These are phyloP conservation scores for Urocitellus parryii DNA, from an alignment of 2,113 vertebrate genomes.

Conservation along the genomic window DNA sequence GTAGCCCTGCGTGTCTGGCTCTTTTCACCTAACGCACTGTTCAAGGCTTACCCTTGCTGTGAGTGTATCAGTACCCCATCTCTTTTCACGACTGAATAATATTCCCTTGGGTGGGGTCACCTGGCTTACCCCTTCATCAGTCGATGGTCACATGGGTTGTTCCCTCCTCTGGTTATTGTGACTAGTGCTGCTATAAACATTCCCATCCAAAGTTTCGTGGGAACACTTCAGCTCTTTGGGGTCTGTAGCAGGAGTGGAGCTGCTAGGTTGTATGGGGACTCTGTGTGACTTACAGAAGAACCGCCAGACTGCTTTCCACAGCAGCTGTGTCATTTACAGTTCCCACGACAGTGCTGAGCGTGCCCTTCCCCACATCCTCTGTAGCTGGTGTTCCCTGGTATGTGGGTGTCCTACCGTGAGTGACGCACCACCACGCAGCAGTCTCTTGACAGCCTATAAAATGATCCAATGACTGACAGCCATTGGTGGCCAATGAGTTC, in stretches of 20 bases:
- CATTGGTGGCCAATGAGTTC: background rate
- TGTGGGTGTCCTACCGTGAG: background rate
- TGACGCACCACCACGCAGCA: background rate
- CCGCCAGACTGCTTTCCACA: background rate
- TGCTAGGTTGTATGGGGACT: background rate
- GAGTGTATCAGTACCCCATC: background rate
- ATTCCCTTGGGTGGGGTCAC: background rate
- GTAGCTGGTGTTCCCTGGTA: background rate
- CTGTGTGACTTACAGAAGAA: background rate
- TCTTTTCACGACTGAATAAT: background rate
- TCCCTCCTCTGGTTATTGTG: background rate
- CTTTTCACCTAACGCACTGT: background rate
- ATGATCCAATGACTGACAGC: background rate
- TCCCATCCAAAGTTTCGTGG: background rate
- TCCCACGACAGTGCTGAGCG: background rate
- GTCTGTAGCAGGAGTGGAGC: background rate
- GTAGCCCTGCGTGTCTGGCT: background rate
- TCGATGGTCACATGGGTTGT: background rate
- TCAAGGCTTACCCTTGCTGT: background rate
- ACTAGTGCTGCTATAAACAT: background rate
- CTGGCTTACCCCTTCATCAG: background rate
- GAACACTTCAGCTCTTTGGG: background rate
- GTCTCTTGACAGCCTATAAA: background rate
- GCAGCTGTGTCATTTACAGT: background rate
- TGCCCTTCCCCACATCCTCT: background rate